Base-by-base conservation (phyloP, 2,797 vertebrate species). In the Oryzias dopingdopingensis region DNA sequence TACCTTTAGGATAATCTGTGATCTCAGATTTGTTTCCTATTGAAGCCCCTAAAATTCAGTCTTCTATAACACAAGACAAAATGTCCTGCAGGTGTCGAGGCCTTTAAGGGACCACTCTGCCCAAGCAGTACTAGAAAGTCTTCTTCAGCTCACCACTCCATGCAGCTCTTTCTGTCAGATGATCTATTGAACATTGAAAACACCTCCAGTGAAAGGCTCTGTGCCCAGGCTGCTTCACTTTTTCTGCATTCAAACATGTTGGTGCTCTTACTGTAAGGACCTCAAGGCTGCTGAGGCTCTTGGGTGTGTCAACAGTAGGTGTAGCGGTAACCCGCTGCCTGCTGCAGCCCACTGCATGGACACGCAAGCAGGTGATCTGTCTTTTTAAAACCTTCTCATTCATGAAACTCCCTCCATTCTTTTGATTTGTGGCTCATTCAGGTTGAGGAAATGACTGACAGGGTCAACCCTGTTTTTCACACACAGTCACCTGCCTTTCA, bases 401-500 rank as follows among this genome's bases (percentile, higher is more conserved):
- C 44, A 49, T 70, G 63, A 71, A 81, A 77, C 57, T 82, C 59
- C 15, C 51, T 74, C 65, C 70, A 79, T 83, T 83, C 80, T 86
- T 56, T 71, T 32, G 37, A 53, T 72, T 78, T 79, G 58, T 60
- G 48, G 65, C 18, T 15, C 57, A 46, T 65, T 70, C 54, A 60
- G 60, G 49, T 60, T 66, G 70, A 70, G 70, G 20, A 62, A 66
- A 51, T 46, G 48, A 40, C 64, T 62, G 73, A 65, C 59, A 62
- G 54, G 61, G 62, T 59, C 37, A 74, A 81, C 82, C 71, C 89
- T 71, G 78, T 82, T 90, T 87, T 80, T 83, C 81, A 68, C 24
- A 93, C 92, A 93, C 94, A 92, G 91, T 81, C 81, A 84, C 91
- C 91, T 93, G 91, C 86, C 91, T 90, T 92, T 90, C 90, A 89